phyloP scores from a whole-genome alignment of 2,888 invertebrate species.

The Noctuana brunneofusca region DNA sequence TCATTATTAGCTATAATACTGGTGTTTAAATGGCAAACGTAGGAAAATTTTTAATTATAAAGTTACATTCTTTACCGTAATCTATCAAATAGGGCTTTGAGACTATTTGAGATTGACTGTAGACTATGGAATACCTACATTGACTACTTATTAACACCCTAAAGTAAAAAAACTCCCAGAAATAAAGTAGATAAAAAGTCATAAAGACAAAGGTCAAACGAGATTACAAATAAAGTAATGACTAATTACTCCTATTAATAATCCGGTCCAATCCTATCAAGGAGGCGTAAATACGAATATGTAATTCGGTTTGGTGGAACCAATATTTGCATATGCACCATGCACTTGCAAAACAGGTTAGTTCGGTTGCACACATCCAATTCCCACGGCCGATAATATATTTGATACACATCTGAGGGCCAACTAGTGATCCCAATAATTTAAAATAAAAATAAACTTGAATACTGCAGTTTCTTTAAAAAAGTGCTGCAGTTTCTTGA shows the following conservation, averaged over 20 bases:
- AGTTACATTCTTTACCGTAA: too few relatives aligned
- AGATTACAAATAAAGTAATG: too few relatives aligned
- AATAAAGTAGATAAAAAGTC: too few relatives aligned
- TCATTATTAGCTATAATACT: too few relatives aligned
- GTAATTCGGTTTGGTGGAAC: constrained; percentile 31
- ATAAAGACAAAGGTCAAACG: too few relatives aligned
- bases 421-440: constrained; percentile 13
- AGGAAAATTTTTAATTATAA: too few relatives aligned
- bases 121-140: too few relatives aligned
- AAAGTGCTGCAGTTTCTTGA: constrained; percentile 2
- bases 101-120: too few relatives aligned
- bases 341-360: constrained; percentile 67
- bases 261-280: constrained; percentile 49
- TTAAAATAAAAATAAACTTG: background rate
- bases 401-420: constrained; percentile 39
- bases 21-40: too few relatives aligned
- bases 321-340: constrained; percentile 66
- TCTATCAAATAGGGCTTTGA: too few relatives aligned
- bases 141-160: too few relatives aligned
- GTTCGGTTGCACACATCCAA: constrained; percentile 50
- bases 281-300: constrained; percentile 43
- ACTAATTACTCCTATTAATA: background rate
- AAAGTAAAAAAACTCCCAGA: too few relatives aligned
- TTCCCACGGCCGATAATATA: constrained; percentile 49
- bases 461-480: constrained; percentile 6